Base-by-base conservation (phyloP, 2,113 vertebrate genomes). In the Elachura formosa region DNA sequence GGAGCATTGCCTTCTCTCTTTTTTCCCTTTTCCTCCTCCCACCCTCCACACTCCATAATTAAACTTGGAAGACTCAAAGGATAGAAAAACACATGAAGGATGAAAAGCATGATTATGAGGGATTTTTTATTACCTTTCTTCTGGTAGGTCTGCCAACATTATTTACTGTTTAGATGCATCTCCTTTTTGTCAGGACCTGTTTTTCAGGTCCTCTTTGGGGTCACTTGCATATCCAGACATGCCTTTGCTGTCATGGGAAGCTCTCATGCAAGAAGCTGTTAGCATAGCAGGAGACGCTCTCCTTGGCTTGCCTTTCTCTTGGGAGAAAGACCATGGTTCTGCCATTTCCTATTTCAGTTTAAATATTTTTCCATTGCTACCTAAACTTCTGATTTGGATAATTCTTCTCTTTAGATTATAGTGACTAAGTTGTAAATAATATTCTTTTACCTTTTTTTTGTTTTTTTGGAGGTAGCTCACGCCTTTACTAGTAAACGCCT, bases 121-220 rank as follows among this genome's bases (percentile, higher is more conserved):
- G 11, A 8, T 81, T 79, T 90, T 89, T 86, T 43, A 83, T 90
- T 93, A 56, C 62, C 26, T 83, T 51, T 61, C 74, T 62, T 91
- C 79, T 76, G 24, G 29, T 68, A 85, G 23, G 41, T 59, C 59
- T 95, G 87, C 84, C 91, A 96, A n/a, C 78, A 33, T 31, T 94
- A 77, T 93, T 94, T 95, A 83, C 58, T 91, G 66, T 94, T 96
- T 94, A 96, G 87, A 74, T 91, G 81, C 82, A 85, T 64, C 87
- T 91, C 36, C 9, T 56, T 94, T 85, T 78, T 71, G 31, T 89
- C 61, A 41, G 62, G 69, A 95, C 93, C 77, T 84, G 96, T 97
- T 96, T 95, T 94, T 94, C 96, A 92, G 69, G 94, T 90, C 71
- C 18, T 91, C 74, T 67, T 90, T 91, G 80, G 74, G 91, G 84